A percentile compares a stretch with the other conserved stretches of the same genome.
These are phyloP conservation scores for Myodes glareolus DNA, from an alignment of 2,113 vertebrate species.

Conservation along the genomic window DNA sequence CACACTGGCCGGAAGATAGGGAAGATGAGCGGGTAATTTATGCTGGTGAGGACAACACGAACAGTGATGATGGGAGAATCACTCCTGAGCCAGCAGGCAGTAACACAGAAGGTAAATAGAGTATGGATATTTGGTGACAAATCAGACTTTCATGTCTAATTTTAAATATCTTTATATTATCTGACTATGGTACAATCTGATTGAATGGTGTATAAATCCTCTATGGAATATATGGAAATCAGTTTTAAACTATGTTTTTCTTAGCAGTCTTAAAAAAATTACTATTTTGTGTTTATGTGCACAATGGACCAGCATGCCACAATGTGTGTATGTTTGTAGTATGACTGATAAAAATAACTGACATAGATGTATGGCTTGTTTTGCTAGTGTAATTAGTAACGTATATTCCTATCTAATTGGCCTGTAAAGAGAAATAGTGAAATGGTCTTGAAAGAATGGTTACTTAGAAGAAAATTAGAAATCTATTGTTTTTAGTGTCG, in stretches of 20 bases:
- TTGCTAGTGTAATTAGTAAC: background rate
- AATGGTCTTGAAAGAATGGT: constrained; percentile 1
- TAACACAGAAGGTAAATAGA: constrained; percentile 88
- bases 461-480: background rate
- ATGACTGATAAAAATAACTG: background rate
- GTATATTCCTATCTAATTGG: background rate
- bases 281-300: background rate
- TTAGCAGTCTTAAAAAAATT: background rate
- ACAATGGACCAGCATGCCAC: background rate
- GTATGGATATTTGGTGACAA: constrained; percentile 35
- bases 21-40: constrained; percentile 83
- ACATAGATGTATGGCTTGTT: background rate
- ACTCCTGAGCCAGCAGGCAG: constrained; percentile 92
- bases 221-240: background rate
- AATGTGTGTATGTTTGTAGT: background rate
- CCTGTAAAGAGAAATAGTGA: background rate
- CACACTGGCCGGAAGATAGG: constrained; percentile 84
- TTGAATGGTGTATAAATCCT: background rate
- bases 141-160: constrained; percentile 38
- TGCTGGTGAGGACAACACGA: constrained; percentile 86
- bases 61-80: constrained; percentile 87
- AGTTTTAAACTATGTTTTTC: constrained; percentile 9
- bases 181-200: constrained; percentile 57
- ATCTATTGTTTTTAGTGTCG: background rate
- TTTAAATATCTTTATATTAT: constrained; percentile 76